Conservation (phyloP, 2,888 invertebrate species). For the Caenorhabditis zanzibari region DNA sequence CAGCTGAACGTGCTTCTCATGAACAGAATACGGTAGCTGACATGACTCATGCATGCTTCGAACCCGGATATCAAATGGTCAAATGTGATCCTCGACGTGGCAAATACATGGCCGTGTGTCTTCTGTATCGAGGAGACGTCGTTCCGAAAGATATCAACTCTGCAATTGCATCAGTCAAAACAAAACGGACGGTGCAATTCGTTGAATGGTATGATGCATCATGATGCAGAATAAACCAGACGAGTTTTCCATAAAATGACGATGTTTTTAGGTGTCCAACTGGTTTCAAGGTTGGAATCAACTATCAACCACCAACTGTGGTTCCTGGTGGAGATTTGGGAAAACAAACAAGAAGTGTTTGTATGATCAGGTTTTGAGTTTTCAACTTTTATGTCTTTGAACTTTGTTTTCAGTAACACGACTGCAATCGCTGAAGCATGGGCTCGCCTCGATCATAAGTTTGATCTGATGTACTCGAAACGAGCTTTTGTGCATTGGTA, state of each 20-base stretch:
- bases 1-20: slow-evolving; percentile 80
- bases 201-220: slow-evolving; percentile 85
- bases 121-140: slow-evolving; percentile 95
- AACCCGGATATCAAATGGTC: slow-evolving; percentile 87
- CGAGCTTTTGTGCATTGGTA: slow-evolving; percentile 76
- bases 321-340: slow-evolving; percentile 94
- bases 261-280: slow-evolving; percentile 87
- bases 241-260: slow-evolving; percentile 4
- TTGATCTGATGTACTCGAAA: slow-evolving; percentile 83
- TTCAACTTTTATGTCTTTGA: slow-evolving; percentile 6
- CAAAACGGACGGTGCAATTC: slow-evolving; percentile 87
- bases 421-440: slow-evolving; percentile 92
- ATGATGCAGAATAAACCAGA: background rate
- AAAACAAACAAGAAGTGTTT: slow-evolving; percentile 77
- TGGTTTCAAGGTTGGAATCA: slow-evolving; percentile 87
- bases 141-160: slow-evolving; percentile 88
- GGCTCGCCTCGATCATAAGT: slow-evolving; percentile 89
- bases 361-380: slow-evolving; percentile 68
- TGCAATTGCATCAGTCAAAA: slow-evolving; percentile 83
- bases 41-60: slow-evolving; percentile 93
- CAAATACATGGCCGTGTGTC: slow-evolving; percentile 89
- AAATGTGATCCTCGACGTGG: slow-evolving; percentile 86
- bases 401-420: slow-evolving; percentile 87
- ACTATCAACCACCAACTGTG: slow-evolving; percentile 87
- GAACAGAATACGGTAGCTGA: slow-evolving; percentile 88